Percentiles rank a stretch among this genome's conserved stretches.
These are phyloP conservation scores for Stenurella melanura DNA, from an alignment of 2,888 invertebrate genomes.

Conservation along the genomic window DNA sequence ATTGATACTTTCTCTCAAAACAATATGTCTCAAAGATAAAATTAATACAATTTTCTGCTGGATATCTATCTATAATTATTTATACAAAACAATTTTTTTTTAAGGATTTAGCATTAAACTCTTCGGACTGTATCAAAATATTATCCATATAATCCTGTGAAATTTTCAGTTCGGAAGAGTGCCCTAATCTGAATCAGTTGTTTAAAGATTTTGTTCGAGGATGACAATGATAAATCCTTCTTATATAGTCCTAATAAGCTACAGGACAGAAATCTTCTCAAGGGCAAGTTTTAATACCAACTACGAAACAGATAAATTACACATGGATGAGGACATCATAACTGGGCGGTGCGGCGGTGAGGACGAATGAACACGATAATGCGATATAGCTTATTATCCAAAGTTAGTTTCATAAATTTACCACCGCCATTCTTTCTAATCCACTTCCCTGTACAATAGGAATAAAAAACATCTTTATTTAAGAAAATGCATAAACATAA, in stretches of 20 bases:
- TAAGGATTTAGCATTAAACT: no score
- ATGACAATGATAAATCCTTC: not conserved
- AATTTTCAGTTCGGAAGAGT: not conserved
- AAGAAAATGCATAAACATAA: no score
- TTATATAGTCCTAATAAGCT: not conserved
- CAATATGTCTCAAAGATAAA: no score
- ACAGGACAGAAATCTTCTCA: not conserved
- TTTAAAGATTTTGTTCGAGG: not conserved
- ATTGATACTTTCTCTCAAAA: no score
- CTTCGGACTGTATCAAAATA: no score
- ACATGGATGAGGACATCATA: not conserved
- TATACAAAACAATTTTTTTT: no score
- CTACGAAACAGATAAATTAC: not conserved
- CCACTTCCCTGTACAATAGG: not conserved
- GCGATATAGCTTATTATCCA: not conserved
- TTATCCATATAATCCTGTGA: no score
- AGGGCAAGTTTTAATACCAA: not conserved
- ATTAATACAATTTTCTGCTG: no score
- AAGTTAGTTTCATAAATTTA: not conserved
- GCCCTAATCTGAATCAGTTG: not conserved
- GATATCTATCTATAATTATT: no score
- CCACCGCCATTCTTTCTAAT: not conserved
- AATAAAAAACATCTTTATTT: no score
- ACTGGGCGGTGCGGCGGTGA: not conserved
- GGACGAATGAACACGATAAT: not conserved